These are phyloP conservation scores for Acanthurus leucopareius DNA, from an alignment of 2,797 vertebrate genomes.

Conservation along the genomic window DNA sequence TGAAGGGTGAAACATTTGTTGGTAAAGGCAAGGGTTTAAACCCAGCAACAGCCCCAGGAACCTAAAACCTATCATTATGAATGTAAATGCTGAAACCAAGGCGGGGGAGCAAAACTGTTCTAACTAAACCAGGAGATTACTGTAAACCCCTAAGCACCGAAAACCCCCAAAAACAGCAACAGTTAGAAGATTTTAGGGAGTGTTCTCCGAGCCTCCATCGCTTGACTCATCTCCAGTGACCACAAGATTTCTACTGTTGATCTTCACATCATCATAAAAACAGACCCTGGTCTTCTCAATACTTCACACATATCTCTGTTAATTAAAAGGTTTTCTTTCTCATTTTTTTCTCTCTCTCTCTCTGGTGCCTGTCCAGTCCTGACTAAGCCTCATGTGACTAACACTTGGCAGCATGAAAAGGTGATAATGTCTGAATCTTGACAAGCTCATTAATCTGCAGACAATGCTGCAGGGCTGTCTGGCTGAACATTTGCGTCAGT, in stretches of 20 bases:
- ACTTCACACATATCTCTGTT: constrained; percentile 10
- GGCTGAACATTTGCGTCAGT: constrained; percentile 23
- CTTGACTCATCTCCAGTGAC: constrained; percentile 56
- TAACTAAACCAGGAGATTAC: constrained; percentile 40
- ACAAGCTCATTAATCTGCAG: constrained; percentile 56
- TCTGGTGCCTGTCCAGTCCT: constrained; percentile 37
- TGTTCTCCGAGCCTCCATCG: background rate
- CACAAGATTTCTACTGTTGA: constrained; percentile 43
- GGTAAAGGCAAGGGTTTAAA: constrained; percentile 1
- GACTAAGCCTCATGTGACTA: constrained; percentile 34
- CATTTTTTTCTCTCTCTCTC: background rate
- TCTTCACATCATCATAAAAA: constrained; percentile 37
- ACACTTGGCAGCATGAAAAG: constrained; percentile 41
- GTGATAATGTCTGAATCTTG: constrained; percentile 59
- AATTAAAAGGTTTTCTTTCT: constrained; percentile 54
- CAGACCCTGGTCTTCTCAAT: constrained; percentile 25
- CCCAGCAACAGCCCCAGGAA: constrained; percentile 22
- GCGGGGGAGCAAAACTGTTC: constrained; percentile 10
- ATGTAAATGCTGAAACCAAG: constrained; percentile 49
- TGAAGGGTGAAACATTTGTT: constrained; percentile 37
- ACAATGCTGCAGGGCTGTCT: constrained; percentile 56
- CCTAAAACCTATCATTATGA: constrained; percentile 43
- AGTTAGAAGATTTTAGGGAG: constrained; percentile 23
- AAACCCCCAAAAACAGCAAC: constrained; percentile 27
- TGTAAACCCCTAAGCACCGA: constrained; percentile 10